phyloP scores from a whole-genome alignment of 1,140 invertebrate species.

The Psilanteris sp. region DNA sequence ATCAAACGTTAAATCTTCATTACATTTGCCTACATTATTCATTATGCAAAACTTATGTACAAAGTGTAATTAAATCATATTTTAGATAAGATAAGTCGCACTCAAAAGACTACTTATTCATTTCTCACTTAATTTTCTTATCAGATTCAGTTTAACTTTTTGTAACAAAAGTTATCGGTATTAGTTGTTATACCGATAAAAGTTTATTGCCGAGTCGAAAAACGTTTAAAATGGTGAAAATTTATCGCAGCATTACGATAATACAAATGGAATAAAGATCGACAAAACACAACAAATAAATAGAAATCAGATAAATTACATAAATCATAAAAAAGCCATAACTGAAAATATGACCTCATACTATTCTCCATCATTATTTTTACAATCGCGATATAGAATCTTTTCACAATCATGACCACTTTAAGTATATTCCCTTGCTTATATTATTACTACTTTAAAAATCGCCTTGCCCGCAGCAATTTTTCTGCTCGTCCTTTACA shows the following conservation, averaged over 20 bases:
- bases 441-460: no score
- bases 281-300: no score
- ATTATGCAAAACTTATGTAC: slow-evolving; percentile 39
- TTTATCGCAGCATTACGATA: background rate
- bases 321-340: slow-evolving; percentile 1
- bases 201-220: slow-evolving; percentile 24
- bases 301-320: no score
- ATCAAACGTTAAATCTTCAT: slow-evolving; percentile 21
- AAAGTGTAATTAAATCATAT: slow-evolving; percentile 42
- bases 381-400: no score
- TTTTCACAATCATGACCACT: no score
- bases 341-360: slow-evolving; percentile 10
- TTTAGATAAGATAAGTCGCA: slow-evolving; percentile 49
- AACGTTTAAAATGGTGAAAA: slow-evolving; percentile 6
- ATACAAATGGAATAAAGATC: no score
- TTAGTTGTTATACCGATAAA: slow-evolving; percentile 39
- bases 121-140: slow-evolving; percentile 24
- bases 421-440: no score
- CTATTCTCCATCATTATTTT: no score
- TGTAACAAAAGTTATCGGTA: slow-evolving; percentile 34
- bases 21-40: slow-evolving; percentile 34
- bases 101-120: slow-evolving; percentile 41
- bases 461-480: slow-evolving; percentile 5
- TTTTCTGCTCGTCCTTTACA: slow-evolving; percentile 36
- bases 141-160: slow-evolving; percentile 18